These are phyloP conservation scores for Drymonia ruficornis DNA, from an alignment of 2,888 invertebrate species.

Conservation along the genomic window DNA sequence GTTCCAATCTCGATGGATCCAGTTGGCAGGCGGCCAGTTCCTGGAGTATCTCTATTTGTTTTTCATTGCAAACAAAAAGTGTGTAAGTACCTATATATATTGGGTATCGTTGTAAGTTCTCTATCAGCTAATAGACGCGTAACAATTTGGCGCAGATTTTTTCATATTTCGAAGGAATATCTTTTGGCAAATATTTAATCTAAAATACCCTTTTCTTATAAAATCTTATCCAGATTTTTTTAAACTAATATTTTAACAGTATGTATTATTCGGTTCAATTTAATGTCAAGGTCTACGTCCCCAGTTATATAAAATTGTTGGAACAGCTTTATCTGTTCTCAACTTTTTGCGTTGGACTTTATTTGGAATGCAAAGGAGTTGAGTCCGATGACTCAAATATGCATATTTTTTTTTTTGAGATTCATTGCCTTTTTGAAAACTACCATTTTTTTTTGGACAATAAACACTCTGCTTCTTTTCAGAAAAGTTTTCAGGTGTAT, in stretches of 20 bases:
- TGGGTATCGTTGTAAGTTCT: not conserved
- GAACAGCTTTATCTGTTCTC: constrained; percentile 8
- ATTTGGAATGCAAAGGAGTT: constrained; percentile 31
- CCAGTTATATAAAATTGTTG: constrained; percentile 17
- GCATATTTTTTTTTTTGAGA: constrained; percentile 13
- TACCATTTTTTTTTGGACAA: too few relatives aligned
- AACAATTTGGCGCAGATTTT: too few relatives aligned
- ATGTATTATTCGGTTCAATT: constrained; percentile 24
- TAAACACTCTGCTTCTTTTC: too few relatives aligned
- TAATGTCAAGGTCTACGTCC: constrained; percentile 20
- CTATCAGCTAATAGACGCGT: too few relatives aligned
- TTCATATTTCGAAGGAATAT: too few relatives aligned
- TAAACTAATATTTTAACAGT: constrained; percentile 6
- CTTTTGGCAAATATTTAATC: too few relatives aligned
- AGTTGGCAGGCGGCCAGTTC: constrained; percentile 60
- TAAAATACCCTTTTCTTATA: too few relatives aligned
- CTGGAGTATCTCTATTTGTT: constrained; percentile 41
- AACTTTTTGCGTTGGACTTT: constrained; percentile 16
- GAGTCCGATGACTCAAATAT: constrained; percentile 18
- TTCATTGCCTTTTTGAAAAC: constrained; percentile 6
- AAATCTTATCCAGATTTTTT: not conserved
- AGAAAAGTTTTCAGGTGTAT: too few relatives aligned
- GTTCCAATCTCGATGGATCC: constrained; percentile 51
- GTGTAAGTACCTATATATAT: not conserved
- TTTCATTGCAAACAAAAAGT: constrained; percentile 39